A percentile compares a stretch with the other conserved stretches of the same genome.
Conservation (phyloP, 2,797 vertebrate genomes). For the Numenius phaeopus region DNA sequence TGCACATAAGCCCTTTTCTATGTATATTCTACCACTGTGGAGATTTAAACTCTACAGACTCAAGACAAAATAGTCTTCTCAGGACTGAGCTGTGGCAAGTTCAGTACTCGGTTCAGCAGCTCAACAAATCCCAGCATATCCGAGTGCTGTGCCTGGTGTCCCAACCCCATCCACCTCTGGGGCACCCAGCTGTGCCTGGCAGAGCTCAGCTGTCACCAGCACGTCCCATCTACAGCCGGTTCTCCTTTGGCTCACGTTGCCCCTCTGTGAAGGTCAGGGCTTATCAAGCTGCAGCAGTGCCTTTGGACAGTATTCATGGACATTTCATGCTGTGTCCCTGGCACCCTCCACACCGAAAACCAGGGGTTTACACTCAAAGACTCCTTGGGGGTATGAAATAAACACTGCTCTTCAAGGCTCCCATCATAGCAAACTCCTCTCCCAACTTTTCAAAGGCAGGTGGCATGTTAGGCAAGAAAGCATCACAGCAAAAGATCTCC, state of each 20-base stretch:
- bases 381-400: not conserved
- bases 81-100: not conserved
- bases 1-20: not conserved
- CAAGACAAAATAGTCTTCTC: not conserved
- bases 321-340: not conserved
- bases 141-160: not conserved
- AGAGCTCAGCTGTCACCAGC: not conserved
- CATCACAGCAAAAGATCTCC: not conserved
- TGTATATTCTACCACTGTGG: not conserved
- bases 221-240: accelerated
- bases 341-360: not conserved
- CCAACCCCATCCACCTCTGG: accelerated
- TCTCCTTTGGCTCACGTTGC: not conserved
- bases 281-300: not conserved
- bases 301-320: not conserved
- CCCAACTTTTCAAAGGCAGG: not conserved
- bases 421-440: not conserved
- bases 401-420: not conserved
- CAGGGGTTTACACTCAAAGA: not conserved
- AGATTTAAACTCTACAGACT: not conserved
- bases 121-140: not conserved
- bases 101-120: not conserved
- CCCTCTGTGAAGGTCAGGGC: not conserved
- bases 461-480: not conserved
- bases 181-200: not conserved